Percentiles rank a stretch among this genome's conserved stretches.
These are phyloP conservation scores for Xestoiulus laeticollis DNA, from an alignment of 2,888 invertebrate genomes.

Conservation along the genomic window DNA sequence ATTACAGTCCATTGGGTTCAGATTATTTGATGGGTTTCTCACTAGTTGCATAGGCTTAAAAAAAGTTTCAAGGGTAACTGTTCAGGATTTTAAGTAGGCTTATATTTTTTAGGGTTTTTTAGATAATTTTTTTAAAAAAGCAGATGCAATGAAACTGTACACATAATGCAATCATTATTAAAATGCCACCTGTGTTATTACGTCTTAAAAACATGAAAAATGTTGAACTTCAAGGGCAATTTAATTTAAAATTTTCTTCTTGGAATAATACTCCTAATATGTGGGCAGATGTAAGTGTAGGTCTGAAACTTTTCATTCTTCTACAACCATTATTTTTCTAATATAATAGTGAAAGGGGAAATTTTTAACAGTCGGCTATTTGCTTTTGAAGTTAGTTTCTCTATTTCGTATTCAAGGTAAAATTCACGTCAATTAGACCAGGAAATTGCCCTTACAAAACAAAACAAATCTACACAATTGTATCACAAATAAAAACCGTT, in stretches of 20 bases:
- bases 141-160: not conserved
- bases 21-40: not conserved
- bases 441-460: not conserved
- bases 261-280: not conserved
- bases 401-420: not conserved
- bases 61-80: not conserved
- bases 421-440: not conserved
- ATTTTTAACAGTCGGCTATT: not conserved
- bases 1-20: not conserved
- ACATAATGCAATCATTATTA: not conserved
- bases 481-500: not conserved
- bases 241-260: not conserved
- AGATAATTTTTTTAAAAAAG: not conserved
- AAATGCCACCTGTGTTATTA: slow-evolving; percentile 16
- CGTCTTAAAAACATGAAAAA: not conserved
- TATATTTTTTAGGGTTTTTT: not conserved
- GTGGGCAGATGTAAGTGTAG: not conserved
- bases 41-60: not conserved
- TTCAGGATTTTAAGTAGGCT: not conserved
- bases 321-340: not conserved
- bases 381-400: not conserved
- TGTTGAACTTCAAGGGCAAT: not conserved
- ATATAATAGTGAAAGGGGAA: not conserved
- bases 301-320: not conserved
- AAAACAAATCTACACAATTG: not conserved